A percentile compares a stretch with the other conserved stretches of the same genome.
Conservation (phyloP, 2,113 vertebrate species). For the Scomber colias region DNA sequence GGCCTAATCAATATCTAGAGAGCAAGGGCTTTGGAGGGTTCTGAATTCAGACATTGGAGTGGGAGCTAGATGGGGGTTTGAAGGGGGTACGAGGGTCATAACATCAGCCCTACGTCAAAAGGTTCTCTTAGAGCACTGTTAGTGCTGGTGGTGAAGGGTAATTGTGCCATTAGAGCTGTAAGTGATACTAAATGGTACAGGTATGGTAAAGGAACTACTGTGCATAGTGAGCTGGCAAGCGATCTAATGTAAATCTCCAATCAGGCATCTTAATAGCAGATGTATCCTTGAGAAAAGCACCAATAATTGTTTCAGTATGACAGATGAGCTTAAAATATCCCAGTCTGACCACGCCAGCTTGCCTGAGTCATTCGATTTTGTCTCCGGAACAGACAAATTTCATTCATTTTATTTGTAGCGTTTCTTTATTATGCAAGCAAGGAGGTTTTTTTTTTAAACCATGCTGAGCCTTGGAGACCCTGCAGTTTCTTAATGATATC, state of each 20-base stretch:
- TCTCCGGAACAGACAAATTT: constrained; percentile 20
- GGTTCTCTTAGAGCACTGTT: constrained; percentile 77
- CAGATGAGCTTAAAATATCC: constrained; percentile 53
- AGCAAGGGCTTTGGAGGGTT: constrained; percentile 54
- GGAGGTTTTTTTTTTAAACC: constrained; percentile 1
- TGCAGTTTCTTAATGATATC: constrained; percentile 33
- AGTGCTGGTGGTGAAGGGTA: constrained; percentile 80
- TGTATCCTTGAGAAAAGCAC: constrained; percentile 79
- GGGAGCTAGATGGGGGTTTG: constrained; percentile 58
- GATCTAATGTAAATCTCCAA: constrained; percentile 76
- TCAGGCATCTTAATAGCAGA: constrained; percentile 74
- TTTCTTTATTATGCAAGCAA: constrained; percentile 32
- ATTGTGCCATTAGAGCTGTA: constrained; percentile 79
- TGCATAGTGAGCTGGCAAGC: constrained; percentile 57
- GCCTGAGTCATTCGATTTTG: constrained; percentile 41
- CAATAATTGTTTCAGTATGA: constrained; percentile 64
- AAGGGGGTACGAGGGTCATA: constrained; percentile 70
- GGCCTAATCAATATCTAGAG: constrained; percentile 73
- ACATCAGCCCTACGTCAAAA: constrained; percentile 72
- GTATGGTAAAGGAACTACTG: constrained; percentile 75
- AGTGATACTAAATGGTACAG: constrained; percentile 80
- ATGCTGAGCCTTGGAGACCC: constrained; percentile 4
- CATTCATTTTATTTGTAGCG: constrained; percentile 47
- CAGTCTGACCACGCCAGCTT: constrained; percentile 11
- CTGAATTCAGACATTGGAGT: constrained; percentile 65